Conservation (phyloP, 2,797 vertebrate genomes). For the Miichthys miiuy region DNA sequence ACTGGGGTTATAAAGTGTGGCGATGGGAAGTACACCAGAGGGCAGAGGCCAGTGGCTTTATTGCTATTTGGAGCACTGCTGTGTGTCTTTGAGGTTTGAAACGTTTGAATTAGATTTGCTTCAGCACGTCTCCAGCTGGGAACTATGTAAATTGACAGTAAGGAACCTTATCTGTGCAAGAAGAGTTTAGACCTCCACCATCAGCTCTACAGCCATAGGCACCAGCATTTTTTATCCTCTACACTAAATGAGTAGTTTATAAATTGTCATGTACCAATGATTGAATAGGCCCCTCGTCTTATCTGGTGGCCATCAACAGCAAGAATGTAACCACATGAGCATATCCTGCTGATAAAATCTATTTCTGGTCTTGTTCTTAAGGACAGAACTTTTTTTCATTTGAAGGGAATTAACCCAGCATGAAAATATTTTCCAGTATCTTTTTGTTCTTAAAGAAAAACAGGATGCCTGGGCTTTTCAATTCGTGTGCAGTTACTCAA, state of each 20-base stretch:
- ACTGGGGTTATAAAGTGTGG: conserved; percentile 72
- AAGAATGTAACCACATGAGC: conserved; percentile 63
- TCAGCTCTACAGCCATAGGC: conserved; percentile 43
- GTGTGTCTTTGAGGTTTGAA: conserved; percentile 77
- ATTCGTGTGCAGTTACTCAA: conserved; percentile 75
- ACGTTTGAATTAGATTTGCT: conserved; percentile 82
- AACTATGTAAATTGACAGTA: conserved; percentile 79
- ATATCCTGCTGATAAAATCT: conserved; percentile 76
- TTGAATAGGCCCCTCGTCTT: conserved; percentile 58
- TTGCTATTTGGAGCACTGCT: conserved; percentile 73
- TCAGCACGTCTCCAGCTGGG: conserved; percentile 81
- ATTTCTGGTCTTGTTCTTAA: conserved; percentile 57
- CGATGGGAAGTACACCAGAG: conserved; percentile 69
- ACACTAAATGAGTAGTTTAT: conserved; percentile 56
- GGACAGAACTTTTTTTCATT: conserved; percentile 60
- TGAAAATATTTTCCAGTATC: conserved; percentile 76
- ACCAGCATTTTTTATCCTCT: conserved; percentile 54
- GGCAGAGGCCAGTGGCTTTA: conserved; percentile 78
- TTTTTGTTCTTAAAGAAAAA: conserved; percentile 78
- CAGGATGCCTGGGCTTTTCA: conserved; percentile 74
- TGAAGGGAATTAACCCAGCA: conserved; percentile 73
- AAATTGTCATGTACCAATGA: conserved; percentile 55
- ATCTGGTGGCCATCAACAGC: conserved; percentile 65
- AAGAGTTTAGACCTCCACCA: conserved; percentile 58
- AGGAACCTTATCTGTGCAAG: conserved; percentile 71